phyloP scores from a whole-genome alignment of 2,888 invertebrate species.

The Cephus spinipes region DNA sequence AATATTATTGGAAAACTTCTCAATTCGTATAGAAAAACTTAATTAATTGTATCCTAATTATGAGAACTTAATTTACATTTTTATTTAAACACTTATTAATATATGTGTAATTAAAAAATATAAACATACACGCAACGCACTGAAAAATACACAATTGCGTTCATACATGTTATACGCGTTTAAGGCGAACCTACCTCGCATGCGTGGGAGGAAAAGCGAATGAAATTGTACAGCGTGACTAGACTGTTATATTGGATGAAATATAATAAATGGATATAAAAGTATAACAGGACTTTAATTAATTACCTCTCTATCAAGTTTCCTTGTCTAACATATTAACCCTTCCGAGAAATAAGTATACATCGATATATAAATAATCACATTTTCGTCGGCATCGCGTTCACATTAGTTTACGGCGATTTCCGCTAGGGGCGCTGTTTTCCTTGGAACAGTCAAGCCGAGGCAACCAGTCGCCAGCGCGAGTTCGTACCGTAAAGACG shows the following conservation, averaged over 20 bases:
- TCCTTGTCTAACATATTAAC: too few species aligned
- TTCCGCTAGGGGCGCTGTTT: constrained; percentile 40
- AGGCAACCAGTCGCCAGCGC: constrained; percentile 51
- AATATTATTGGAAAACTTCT: neutral
- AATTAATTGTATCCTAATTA: neutral
- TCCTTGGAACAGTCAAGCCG: constrained; percentile 15
- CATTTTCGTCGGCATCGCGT: too few species aligned
- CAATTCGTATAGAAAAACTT: neutral
- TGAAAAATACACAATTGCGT: neutral
- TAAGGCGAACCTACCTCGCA: neutral
- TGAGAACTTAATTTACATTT: neutral
- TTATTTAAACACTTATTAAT: neutral
- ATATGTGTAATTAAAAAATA: too few species aligned
- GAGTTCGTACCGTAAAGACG: constrained; percentile 48
- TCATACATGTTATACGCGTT: constrained; percentile 4
- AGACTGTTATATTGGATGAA: constrained; percentile 3
- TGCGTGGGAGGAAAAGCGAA: neutral
- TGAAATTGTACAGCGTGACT: constrained; percentile 3
- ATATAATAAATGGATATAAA: constrained; percentile 4
- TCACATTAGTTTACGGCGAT: neutral
- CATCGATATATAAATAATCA: too few species aligned
- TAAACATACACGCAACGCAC: too few species aligned
- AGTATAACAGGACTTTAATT: neutral
- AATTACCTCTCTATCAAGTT: neutral
- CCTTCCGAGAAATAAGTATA: too few species aligned